Base-by-base conservation (phyloP, 2,888 invertebrate genomes). In the Melieria picta region DNA sequence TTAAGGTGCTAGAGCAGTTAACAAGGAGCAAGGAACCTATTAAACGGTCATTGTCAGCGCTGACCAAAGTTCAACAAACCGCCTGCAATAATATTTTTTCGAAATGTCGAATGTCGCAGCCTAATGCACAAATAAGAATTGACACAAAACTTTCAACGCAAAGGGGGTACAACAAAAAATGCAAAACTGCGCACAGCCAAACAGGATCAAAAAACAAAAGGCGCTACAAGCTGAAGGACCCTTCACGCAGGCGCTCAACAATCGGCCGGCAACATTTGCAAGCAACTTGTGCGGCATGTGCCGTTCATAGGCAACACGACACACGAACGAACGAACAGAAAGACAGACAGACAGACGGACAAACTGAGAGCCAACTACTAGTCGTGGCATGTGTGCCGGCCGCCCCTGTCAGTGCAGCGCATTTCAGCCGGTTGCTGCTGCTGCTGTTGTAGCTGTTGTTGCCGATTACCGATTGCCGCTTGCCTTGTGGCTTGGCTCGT, bases 401-500 rank as follows among this genome's bases (percentile, higher is more conserved):
- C 30, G 30, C 30, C 30, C 30, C 30, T 30, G 30, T 30, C 30
- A 30, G 30, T 30, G 30, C 30, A 30, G 30, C 30, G 30, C 30
- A 30, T 30, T 30, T 30, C 30, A 30, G 50, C 67, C 65, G 58
- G n/a, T 10, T 64, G 64, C n/a, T 16, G 50, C 61, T 66, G 60
- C 65, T 11, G 64, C 7, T 47, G 9, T 9, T 52, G 52, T 13
- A n/a, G 52, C 48, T 43, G 30, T 30, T 30, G 30, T 30, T 30
- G 30, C 30, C 30, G 30, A 30, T 30, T 30, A 30, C 30, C 30
- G 30, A 30, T 65, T 43, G 48, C 10, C 50, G 52, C 47, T 60
- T 71, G 56, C 62, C 69, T 69, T 69, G 69, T 68, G 65, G 69
- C 71, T 79, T 81, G 81, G 81, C 81, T 81, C 81, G 81, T 81